Percentiles rank a stretch among this genome's conserved stretches.
Evolutionary conservation across 2,888 invertebrate species (phyloP).

Genomic region (Hermaeophaga mercurialis): DNA sequence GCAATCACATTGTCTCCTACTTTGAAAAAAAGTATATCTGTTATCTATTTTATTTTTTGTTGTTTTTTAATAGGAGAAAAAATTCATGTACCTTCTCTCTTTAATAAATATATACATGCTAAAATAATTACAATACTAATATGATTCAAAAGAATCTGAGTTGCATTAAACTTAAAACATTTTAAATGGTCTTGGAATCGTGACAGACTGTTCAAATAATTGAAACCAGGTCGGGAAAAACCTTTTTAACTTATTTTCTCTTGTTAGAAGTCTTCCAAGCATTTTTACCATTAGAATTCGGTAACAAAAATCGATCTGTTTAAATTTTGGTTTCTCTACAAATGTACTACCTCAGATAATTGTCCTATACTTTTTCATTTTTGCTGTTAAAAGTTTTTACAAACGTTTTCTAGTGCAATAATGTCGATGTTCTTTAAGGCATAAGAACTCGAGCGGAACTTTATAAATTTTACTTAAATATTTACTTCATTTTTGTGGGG

Average conservation of each 20-base stretch:
- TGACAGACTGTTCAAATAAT: too few species aligned
- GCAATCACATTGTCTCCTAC: too few species aligned
- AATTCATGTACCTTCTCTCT: too few species aligned
- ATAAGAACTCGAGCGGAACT: slow-evolving; percentile 25
- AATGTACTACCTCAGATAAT: slow-evolving; percentile 50
- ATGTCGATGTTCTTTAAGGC: slow-evolving; percentile 34
- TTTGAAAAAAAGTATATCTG: too few species aligned
- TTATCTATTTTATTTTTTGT: too few species aligned
- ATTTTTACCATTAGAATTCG: slow-evolving; percentile 32
- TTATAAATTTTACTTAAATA: slow-evolving; percentile 10
- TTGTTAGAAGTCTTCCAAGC: slow-evolving; percentile 46
- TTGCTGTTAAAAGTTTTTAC: slow-evolving; percentile 38
- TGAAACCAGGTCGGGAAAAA: slow-evolving; percentile 8
- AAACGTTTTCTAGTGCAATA: slow-evolving; percentile 48
- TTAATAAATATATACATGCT: too few species aligned
- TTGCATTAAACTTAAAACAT: too few species aligned
- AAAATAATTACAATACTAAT: too few species aligned
- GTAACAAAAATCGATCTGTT: slow-evolving; percentile 27
- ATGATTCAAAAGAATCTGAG: too few species aligned
- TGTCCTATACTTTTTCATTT: slow-evolving; percentile 46
- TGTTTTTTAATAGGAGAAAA: too few species aligned
- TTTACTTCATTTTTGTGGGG: neutral
- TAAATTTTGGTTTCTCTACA: slow-evolving; percentile 32
- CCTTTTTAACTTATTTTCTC: slow-evolving; percentile 34
- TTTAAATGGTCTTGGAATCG: too few species aligned